Evolutionary conservation across 2,797 vertebrate genomes (phyloP).

Genomic region (Agapornis canus): DNA sequence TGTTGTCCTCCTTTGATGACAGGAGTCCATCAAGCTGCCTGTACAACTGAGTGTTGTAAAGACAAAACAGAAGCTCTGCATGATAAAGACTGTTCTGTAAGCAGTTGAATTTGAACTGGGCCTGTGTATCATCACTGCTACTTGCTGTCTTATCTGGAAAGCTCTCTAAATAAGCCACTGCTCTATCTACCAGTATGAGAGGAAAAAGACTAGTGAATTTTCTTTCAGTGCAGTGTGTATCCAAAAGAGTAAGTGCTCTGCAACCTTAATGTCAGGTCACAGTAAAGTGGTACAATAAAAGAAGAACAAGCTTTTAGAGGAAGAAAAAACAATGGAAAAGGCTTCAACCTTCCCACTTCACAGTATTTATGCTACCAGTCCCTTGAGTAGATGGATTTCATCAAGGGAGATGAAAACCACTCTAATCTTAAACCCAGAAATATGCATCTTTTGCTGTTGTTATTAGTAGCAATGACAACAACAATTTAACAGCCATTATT

Average conservation of each 20-base stretch:
- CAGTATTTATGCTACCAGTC: neutral
- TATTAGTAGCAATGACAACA: neutral
- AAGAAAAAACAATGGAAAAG: neutral
- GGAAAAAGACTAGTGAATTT: neutral
- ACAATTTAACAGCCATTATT: neutral
- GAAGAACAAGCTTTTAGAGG: neutral
- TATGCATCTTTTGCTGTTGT: neutral
- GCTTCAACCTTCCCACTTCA: neutral
- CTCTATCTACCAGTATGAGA: neutral
- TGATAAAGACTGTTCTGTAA: slow-evolving; percentile 23
- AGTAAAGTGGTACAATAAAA: neutral
- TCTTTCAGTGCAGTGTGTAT: neutral
- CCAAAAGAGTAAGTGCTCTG: neutral
- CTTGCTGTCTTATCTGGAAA: slow-evolving; percentile 38
- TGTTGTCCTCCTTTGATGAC: neutral
- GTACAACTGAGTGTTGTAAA: slow-evolving; percentile 9
- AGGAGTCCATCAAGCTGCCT: neutral
- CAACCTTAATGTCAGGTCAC: neutral
- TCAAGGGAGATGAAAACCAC: neutral
- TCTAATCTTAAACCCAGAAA: neutral
- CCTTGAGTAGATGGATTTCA: neutral
- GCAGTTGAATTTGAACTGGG: neutral
- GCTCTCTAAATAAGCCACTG: slow-evolving; percentile 17
- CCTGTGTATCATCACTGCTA: neutral
- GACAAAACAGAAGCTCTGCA: neutral